phyloP scores from a whole-genome alignment of 2,797 vertebrate genomes.

The Phoebastria nigripes region DNA sequence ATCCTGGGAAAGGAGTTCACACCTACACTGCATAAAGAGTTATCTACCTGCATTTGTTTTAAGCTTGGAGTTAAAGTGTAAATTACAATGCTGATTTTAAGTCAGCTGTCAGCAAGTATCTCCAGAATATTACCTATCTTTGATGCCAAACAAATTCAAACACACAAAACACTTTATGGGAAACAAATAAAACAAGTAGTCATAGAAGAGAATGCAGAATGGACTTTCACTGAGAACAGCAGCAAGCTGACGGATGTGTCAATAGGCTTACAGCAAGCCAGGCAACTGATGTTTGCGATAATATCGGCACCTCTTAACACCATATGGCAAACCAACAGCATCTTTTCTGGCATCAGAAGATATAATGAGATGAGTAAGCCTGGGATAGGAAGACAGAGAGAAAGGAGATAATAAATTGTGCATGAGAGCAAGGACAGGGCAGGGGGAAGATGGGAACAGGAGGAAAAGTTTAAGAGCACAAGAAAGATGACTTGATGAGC shows the following conservation, averaged over 20 bases:
- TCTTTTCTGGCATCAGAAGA: background rate
- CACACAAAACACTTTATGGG: background rate
- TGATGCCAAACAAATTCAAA: background rate
- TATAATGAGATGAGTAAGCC: background rate
- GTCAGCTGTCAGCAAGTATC: background rate
- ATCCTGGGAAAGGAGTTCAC: background rate
- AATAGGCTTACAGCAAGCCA: background rate
- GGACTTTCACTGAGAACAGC: background rate
- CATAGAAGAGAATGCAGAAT: background rate
- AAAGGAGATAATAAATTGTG: background rate
- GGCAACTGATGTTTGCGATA: background rate
- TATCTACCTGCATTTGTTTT: background rate
- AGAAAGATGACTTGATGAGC: constrained; percentile 11
- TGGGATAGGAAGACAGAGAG: background rate
- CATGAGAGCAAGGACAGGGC: fast-evolving
- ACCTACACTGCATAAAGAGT: background rate
- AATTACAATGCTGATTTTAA: background rate
- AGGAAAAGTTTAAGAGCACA: constrained; percentile 7
- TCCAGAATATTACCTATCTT: background rate
- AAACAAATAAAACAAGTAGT: background rate
- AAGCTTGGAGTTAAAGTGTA: background rate
- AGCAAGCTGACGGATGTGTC: background rate
- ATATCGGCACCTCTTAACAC: background rate
- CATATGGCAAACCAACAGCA: background rate
- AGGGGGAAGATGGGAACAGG: background rate